Evolutionary conservation across 1,140 invertebrate genomes (phyloP), one percentile per base, ranked within the genome.

Genomic region (Helicoverpa armigera): DNA sequence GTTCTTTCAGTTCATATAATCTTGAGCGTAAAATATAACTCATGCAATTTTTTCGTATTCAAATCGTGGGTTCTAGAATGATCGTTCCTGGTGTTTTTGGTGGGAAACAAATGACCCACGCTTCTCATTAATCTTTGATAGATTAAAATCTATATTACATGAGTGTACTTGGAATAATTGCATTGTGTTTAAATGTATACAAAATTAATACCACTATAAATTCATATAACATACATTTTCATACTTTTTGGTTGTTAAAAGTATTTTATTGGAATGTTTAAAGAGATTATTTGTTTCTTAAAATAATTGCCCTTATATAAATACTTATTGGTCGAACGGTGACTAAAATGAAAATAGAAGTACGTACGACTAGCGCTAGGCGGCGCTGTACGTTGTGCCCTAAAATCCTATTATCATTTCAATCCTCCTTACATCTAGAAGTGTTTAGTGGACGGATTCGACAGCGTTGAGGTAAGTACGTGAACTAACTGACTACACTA

Each of bases 261-360:
- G 63, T 79, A 79, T 35, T 35, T 35, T 35, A 35, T 79, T 79
- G 76, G 76, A 79, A 79, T 79, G 65, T 79, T 50, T 31, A 76
- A 35, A 13, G 48, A 51, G 18, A 65, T 76, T 70, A 53, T 18
- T 51, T 31, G 50, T 23, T 76, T 72, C 54, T 63, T 61, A 61
- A 51, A 18, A 63, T 70, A 73, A 79, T 51, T 70, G 65, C 54
- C 13, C 63, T 74, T 74, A 80, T 54, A 65, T 80, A 79, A 79
- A 74, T 74, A 74, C 54, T 73, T 70, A 70, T 53, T 53, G 50
- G 50, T 53, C 67, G 51, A 73, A 48, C 31, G 12, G 63, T 85
- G 92, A 93, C 89, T 93, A 91, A 93, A 94, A 94, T 94, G 92
- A 93, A 93, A 94, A 93, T 94, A 94, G 92, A 94, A 94, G 87